phyloP scores from a whole-genome alignment of 1,140 invertebrate species.

The Chironomus tepperi region DNA sequence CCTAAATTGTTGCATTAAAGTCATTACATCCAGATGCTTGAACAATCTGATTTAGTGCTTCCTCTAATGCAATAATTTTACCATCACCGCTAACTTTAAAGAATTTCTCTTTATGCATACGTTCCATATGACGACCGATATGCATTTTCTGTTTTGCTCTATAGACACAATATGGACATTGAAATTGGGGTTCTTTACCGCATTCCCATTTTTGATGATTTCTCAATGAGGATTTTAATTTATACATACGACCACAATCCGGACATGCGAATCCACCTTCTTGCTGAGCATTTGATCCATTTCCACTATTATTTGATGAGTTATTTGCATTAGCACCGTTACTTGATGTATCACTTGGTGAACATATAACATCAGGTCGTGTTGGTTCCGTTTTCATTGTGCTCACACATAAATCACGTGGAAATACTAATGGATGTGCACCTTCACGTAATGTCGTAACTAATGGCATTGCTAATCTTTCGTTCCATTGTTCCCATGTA shows the following conservation, averaged over 20 bases:
- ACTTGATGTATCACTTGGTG: slow-evolving; percentile 23
- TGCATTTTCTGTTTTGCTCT: slow-evolving; percentile 78
- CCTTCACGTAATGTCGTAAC: slow-evolving; percentile 42
- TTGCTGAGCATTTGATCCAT: slow-evolving; percentile 28
- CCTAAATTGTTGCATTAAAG: slow-evolving; percentile 3
- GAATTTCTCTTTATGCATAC: slow-evolving; percentile 71
- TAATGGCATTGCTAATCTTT: slow-evolving; percentile 47
- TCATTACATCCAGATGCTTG: not conserved
- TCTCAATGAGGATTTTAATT: slow-evolving; percentile 70
- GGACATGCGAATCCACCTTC: slow-evolving; percentile 57
- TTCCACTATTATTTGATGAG: slow-evolving; percentile 33
- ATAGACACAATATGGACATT: slow-evolving; percentile 72
- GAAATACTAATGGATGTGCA: slow-evolving; percentile 36
- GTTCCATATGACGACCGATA: slow-evolving; percentile 75
- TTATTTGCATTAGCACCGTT: not conserved
- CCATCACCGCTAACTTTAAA: slow-evolving; percentile 32
- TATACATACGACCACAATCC: slow-evolving; percentile 71
- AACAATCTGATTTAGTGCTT: not conserved
- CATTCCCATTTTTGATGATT: slow-evolving; percentile 85
- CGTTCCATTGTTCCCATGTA: slow-evolving; percentile 56
- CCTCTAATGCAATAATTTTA: slow-evolving; percentile 10
- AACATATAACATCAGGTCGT: not conserved
- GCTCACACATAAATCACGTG: slow-evolving; percentile 36
- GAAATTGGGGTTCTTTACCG: slow-evolving; percentile 73
- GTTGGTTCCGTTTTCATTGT: slow-evolving; percentile 25